Percentiles rank a stretch among this genome's conserved stretches.
Conservation (phyloP, 2,797 vertebrate genomes). For the Pipistrellus kuhlii region DNA sequence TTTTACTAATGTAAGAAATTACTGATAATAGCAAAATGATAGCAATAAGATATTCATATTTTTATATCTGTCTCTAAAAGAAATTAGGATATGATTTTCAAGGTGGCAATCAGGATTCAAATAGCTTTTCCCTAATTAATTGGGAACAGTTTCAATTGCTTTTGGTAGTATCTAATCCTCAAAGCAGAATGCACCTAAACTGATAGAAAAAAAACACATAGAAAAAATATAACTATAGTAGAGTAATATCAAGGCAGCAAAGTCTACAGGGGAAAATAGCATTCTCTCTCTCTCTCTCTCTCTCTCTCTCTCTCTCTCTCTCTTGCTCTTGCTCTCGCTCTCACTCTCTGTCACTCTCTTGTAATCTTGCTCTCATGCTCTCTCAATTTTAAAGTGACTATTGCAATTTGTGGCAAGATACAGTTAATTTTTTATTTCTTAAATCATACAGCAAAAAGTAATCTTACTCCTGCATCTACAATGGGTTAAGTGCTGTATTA, state of each 20-base stretch:
- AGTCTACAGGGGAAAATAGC: not conserved
- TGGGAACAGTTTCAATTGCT: slow-evolving; percentile 12
- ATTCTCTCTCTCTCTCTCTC: not conserved
- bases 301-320: not conserved
- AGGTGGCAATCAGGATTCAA: slow-evolving; percentile 22
- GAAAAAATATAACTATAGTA: slow-evolving; percentile 22
- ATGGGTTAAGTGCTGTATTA: not conserved
- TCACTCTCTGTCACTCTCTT: not conserved
- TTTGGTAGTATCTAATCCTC: slow-evolving; percentile 55
- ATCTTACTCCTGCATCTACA: not conserved
- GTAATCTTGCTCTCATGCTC: not conserved
- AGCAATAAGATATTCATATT: slow-evolving; percentile 26
- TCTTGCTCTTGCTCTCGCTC: not conserved
- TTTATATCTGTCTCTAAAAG: slow-evolving; percentile 48
- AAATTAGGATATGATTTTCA: slow-evolving; percentile 55
- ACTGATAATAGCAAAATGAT: slow-evolving; percentile 36
- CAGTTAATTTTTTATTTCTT: not conserved
- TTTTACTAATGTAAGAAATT: slow-evolving; percentile 65
- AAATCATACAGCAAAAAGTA: not conserved
- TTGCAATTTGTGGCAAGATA: not conserved
- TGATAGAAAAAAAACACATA: slow-evolving; percentile 32
- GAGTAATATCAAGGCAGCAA: not conserved
- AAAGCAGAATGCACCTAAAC: slow-evolving; percentile 55
- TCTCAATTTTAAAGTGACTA: not conserved
- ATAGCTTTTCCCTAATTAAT: slow-evolving; percentile 58